Evolutionary conservation across 2,113 vertebrate species (phyloP).

Genomic region (Pedionomus torquatus): DNA sequence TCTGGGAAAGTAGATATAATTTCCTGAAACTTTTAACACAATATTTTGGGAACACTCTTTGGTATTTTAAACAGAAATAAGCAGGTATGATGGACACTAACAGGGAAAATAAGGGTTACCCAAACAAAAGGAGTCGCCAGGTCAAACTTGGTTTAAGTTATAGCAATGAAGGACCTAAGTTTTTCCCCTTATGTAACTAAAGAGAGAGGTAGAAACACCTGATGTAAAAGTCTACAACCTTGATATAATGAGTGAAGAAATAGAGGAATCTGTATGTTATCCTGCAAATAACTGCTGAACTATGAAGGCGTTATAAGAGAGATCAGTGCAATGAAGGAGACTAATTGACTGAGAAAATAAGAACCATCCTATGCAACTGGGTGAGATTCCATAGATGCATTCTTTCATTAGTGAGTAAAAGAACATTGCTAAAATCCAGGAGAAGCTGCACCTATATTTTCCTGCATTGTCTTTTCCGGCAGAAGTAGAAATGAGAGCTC

Average conservation of each 20-base stretch:
- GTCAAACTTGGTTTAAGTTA: background rate
- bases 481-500: background rate
- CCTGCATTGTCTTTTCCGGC: background rate
- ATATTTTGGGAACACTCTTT: background rate
- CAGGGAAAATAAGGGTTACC: background rate
- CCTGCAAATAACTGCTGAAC: background rate
- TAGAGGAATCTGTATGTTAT: background rate
- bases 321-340: background rate
- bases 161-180: background rate
- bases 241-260: background rate
- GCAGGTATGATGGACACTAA: background rate
- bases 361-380: background rate
- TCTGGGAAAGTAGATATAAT: background rate
- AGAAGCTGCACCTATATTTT: background rate
- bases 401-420: background rate
- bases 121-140: background rate
- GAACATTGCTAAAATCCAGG: background rate
- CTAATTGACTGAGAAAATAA: background rate
- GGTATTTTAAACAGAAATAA: background rate
- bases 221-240: background rate
- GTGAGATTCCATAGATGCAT: background rate
- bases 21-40: background rate
- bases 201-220: background rate
- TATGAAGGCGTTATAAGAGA: background rate
- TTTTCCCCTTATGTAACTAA: background rate